Evolutionary conservation across 1,140 invertebrate genomes (phyloP), one percentile per base, ranked within the genome.

Genomic region (Tetramorium simillimum): DNA sequence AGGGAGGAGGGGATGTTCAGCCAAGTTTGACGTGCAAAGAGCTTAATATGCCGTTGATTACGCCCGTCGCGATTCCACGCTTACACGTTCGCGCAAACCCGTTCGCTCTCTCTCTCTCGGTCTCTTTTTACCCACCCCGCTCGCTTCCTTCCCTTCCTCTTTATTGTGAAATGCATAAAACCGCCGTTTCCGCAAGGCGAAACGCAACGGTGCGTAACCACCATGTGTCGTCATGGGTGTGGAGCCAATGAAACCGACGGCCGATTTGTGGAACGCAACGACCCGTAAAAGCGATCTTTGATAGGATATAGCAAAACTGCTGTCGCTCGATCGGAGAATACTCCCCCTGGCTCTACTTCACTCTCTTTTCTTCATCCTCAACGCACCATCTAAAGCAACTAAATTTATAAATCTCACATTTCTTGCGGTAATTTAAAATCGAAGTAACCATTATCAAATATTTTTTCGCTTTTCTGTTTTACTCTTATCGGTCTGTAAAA

Each of bases 241-340:
- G 89, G 77, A 80, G 63, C 87, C 85, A 89, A 91, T 91, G 85
- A 89, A 91, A 91, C 87, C 69, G 87, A 86, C 77, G 90, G 85
- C 63, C 89, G 91, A 91, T 91, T 91, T 89, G 89, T 91, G 70
- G 85, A 89, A 91, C 90, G 85, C 90, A 91, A 89, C 90, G 81
- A 91, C 81, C 65, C 90, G 88, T 91, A 88, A 91, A 91, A 91
- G 90, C 90, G 90, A 91, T 91, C 88, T 90, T 91, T 86, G 85
- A 89, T 89, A 78, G 80, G 76, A 88, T 88, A 82, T 67, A 70
- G 21, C 81, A 56, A 21, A 75, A 60, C 49, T 78, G 49, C 56
- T 78, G 76, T 56, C 85, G 43, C 53, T 60, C 53, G 58, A 58
- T 56, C 89, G 72, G 72, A 87, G 37, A 21, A 33, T 58, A 46